A percentile compares a stretch with the other conserved stretches of the same genome.
These are phyloP conservation scores for Erebia palarica DNA, from an alignment of 2,888 invertebrate genomes.

Conservation along the genomic window DNA sequence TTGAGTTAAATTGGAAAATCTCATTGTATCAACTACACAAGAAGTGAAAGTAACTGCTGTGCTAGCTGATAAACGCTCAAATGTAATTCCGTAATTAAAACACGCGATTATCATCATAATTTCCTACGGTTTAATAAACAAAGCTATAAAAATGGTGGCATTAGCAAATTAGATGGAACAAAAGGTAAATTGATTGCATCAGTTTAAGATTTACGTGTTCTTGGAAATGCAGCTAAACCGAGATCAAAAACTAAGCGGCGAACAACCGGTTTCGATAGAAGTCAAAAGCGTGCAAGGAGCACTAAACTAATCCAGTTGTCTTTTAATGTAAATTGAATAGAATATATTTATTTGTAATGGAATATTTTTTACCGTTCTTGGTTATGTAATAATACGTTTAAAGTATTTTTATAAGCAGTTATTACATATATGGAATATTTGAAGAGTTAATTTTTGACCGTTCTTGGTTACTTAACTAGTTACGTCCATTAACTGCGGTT, in stretches of 20 bases:
- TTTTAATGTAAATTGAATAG: neutral
- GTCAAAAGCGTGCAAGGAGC: neutral
- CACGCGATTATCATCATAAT: slow-evolving; percentile 4
- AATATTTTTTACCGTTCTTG: neutral
- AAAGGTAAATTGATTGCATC: slow-evolving; percentile 14
- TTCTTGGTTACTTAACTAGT: neutral
- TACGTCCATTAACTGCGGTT: too few species aligned
- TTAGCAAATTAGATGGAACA: neutral
- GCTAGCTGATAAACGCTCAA: slow-evolving; percentile 13
- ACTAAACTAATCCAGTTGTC: neutral
- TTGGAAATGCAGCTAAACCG: neutral
- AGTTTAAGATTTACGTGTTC: slow-evolving; percentile 4
- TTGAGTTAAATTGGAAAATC: slow-evolving; percentile 7
- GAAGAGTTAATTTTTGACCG: neutral
- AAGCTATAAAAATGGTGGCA: slow-evolving; percentile 9
- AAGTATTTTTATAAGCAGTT: too few species aligned
- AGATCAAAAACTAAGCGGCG: neutral
- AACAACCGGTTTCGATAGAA: slow-evolving; percentile 7
- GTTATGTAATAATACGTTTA: neutral
- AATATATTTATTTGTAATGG: neutral
- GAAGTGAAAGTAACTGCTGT: slow-evolving; percentile 23
- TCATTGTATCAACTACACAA: slow-evolving; percentile 4
- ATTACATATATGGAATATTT: too few species aligned
- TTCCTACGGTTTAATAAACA: slow-evolving; percentile 9
- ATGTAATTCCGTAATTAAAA: slow-evolving; percentile 18